phyloP scores from a whole-genome alignment of 2,113 vertebrate genomes.

The Clinocottus analis region DNA sequence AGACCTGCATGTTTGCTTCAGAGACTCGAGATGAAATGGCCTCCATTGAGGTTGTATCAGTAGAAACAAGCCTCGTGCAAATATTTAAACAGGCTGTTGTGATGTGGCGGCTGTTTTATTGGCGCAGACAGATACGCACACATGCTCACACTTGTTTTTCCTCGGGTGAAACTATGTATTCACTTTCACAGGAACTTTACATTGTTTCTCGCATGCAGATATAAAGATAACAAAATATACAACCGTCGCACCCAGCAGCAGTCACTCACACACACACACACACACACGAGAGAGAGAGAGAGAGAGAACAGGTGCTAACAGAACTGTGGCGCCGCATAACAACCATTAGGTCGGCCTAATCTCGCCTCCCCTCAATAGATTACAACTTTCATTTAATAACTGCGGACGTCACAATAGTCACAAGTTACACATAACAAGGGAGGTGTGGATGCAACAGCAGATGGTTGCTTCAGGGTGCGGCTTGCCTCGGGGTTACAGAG shows the following conservation, averaged over 20 bases:
- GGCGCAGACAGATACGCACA: background rate
- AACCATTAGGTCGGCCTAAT: conserved; percentile 11
- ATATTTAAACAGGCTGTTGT: conserved; percentile 10
- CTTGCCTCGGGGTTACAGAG: background rate
- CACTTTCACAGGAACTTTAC: background rate
- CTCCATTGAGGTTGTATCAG: background rate
- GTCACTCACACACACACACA: too few relatives aligned
- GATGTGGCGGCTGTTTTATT: background rate
- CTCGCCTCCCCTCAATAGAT: conserved; percentile 2
- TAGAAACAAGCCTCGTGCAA: conserved; percentile 20
- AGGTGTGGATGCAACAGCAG: conserved; percentile 17
- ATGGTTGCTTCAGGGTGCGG: background rate
- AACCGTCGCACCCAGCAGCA: background rate
- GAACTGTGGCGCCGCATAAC: background rate
- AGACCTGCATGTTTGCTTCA: conserved; percentile 1
- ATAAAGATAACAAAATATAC: background rate
- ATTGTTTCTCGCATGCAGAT: background rate
- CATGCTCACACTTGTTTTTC: conserved; percentile 33
- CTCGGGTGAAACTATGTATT: background rate
- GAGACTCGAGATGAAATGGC: background rate
- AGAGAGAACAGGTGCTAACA: conserved; percentile 47
- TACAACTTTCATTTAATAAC: conserved; percentile 31
- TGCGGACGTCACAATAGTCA: background rate
- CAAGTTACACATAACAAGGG: conserved; percentile 6
- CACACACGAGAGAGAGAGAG: too few relatives aligned